A percentile compares a stretch with the other conserved stretches of the same genome.
phyloP scores from a whole-genome alignment of 1,140 invertebrate species.

The Meloidogyne hapla region DNA sequence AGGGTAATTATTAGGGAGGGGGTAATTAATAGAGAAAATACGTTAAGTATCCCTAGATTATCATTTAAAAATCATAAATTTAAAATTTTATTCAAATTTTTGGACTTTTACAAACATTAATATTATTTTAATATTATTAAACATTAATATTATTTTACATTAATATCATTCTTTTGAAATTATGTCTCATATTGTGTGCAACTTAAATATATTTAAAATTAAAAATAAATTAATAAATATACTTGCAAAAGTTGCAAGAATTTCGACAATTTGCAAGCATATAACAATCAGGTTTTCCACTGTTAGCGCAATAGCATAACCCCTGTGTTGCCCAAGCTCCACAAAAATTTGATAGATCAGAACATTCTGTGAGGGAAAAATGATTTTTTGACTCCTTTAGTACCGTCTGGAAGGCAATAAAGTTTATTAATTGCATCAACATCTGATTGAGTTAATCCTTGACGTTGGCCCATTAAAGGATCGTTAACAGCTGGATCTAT shows the following conservation, averaged over 20 bases:
- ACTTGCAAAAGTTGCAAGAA: constrained; percentile 30
- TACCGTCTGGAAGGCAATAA: constrained; percentile 47
- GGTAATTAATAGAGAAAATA: too few species aligned
- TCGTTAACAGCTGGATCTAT: constrained; percentile 43
- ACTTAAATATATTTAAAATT: neutral
- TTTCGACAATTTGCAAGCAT: constrained; percentile 33
- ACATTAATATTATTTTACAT: too few species aligned
- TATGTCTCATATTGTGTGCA: neutral
- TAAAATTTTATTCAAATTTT: too few species aligned
- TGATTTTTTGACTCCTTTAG: too few species aligned
- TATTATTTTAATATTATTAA: too few species aligned
- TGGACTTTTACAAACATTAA: too few species aligned
- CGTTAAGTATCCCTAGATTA: too few species aligned
- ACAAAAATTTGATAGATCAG: constrained; percentile 56
- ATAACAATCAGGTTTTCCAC: constrained; percentile 16
- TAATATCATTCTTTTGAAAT: too few species aligned
- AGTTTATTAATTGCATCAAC: constrained; percentile 53
- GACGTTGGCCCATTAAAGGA: constrained; percentile 51
- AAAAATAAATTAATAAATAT: neutral
- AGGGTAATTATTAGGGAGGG: too few species aligned
- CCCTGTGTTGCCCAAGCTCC: constrained; percentile 51
- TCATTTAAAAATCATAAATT: too few species aligned
- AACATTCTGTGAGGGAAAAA: too few species aligned
- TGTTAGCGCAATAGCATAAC: constrained; percentile 26
- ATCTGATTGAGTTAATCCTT: constrained; percentile 40